These are phyloP conservation scores for Deroplatys truncata DNA, from an alignment of 2,888 invertebrate species.

Conservation along the genomic window DNA sequence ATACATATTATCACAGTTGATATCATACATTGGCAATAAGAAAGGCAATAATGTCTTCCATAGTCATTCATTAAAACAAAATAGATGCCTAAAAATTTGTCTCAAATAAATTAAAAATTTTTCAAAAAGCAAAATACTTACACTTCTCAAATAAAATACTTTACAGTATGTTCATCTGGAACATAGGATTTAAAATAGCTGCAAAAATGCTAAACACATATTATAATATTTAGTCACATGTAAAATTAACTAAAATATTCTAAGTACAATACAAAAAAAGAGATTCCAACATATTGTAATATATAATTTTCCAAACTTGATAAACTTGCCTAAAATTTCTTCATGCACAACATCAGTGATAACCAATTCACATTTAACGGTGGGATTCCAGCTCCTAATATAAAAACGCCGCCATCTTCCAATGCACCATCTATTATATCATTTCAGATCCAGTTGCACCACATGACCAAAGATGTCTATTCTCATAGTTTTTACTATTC, in stretches of 20 bases:
- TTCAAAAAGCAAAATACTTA: neutral
- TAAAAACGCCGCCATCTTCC: neutral
- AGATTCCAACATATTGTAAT: neutral
- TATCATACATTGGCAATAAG: neutral
- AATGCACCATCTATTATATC: neutral
- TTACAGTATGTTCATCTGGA: neutral
- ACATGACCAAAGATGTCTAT: neutral
- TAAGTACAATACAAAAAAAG: neutral
- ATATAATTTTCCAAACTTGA: neutral
- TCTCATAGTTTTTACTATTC: slow-evolving; percentile 45
- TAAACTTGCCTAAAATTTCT: neutral
- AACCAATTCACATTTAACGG: neutral
- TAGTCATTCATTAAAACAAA: neutral
- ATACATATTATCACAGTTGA: neutral
- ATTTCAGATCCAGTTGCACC: neutral
- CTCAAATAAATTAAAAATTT: neutral
- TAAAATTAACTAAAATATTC: too few species aligned
- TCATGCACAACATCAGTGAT: neutral
- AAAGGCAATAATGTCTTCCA: neutral
- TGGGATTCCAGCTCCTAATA: neutral
- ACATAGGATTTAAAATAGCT: neutral
- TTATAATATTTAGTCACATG: too few species aligned
- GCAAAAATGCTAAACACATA: neutral
- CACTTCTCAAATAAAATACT: neutral
- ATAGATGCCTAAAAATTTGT: neutral